Evolutionary conservation across 2,888 invertebrate genomes (phyloP).

Genomic region (Zaprionus bogoriensis): DNA sequence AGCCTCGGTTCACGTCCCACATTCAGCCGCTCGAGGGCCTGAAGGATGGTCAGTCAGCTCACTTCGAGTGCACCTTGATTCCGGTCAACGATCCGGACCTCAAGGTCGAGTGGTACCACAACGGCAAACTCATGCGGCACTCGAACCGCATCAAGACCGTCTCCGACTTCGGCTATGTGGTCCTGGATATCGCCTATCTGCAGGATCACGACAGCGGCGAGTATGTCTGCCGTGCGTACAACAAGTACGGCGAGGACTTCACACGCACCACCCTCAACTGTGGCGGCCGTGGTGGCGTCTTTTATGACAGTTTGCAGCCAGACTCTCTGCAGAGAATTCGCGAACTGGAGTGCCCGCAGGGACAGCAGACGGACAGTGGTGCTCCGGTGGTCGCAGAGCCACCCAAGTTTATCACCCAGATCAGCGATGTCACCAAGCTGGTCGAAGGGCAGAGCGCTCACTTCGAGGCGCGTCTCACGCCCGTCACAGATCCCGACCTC

Average conservation of each 20-base stretch:
- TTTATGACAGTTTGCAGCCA: constrained; percentile 94
- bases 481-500: constrained; percentile 96
- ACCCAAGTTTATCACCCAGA: constrained; percentile 94
- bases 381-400: constrained; percentile 89
- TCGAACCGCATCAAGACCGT: constrained; percentile 96
- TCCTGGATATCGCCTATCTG: constrained; percentile 96
- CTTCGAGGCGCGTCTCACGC: constrained; percentile 95
- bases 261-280: constrained; percentile 93
- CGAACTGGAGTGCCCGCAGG: constrained; percentile 89
- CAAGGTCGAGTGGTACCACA: constrained; percentile 98
- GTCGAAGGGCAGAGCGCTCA: constrained; percentile 98
- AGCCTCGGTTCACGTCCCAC: constrained; percentile 94
- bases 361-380: constrained; percentile 85
- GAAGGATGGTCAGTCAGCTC: constrained; percentile 96
- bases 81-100: constrained; percentile 97
- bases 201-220: constrained; percentile 96
- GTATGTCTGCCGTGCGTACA: constrained; percentile 95
- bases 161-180: constrained; percentile 97
- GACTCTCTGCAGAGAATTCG: constrained; percentile 94
- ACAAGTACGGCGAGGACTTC: constrained; percentile 94
- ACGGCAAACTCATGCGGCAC: constrained; percentile 94
- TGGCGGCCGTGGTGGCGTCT: constrained; percentile 92
- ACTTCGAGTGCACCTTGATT: constrained; percentile 96
- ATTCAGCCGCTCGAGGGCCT: constrained; percentile 92
- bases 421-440: constrained; percentile 91